Evolutionary conservation across 2,797 vertebrate species (phyloP).

Genomic region (Balearica regulorum): DNA sequence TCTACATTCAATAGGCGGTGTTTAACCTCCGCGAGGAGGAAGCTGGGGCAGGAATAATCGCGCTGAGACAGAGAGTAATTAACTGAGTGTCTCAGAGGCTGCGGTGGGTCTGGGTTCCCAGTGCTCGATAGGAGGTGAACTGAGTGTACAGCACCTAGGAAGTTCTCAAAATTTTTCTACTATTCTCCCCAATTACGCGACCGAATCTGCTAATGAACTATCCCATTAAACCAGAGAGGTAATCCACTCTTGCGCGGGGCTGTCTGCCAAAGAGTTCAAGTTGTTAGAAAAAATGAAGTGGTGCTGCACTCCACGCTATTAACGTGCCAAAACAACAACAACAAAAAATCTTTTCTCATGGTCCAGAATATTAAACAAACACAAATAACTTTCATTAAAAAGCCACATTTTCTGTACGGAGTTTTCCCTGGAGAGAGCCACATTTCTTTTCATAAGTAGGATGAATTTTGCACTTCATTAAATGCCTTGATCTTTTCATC

Average conservation of each 20-base stretch:
- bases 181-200: neutral
- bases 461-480: constrained; percentile 65
- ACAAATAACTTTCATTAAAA: constrained; percentile 59
- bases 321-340: constrained; percentile 52
- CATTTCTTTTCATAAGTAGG: constrained; percentile 21
- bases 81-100: constrained; percentile 35
- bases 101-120: constrained; percentile 39
- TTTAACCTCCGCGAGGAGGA: neutral
- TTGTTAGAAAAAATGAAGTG: neutral
- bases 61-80: neutral
- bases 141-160: neutral
- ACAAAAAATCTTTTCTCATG: constrained; percentile 24
- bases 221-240: constrained; percentile 11
- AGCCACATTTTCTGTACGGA: constrained; percentile 35
- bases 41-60: neutral
- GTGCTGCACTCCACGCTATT: neutral
- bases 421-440: constrained; percentile 42
- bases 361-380: constrained; percentile 54
- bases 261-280: neutral
- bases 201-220: neutral
- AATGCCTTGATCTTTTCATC: constrained; percentile 61
- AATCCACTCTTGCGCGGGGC: neutral
- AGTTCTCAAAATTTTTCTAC: neutral
- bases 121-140: neutral
- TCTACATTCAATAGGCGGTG: neutral